Conservation (phyloP, 2,888 invertebrate species). For the Stegophylla sp. region DNA sequence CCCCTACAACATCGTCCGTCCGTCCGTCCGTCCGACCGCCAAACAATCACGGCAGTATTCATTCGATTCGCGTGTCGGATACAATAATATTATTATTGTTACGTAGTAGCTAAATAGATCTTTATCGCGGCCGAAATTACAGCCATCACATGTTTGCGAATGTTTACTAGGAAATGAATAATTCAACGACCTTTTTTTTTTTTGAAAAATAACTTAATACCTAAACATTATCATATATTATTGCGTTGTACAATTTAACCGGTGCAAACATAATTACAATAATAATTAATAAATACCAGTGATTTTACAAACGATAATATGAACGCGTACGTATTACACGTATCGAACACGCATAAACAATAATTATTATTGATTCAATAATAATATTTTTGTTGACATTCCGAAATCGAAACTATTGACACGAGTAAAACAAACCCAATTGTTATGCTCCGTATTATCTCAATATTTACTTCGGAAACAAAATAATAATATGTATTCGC, state of each 20-base stretch:
- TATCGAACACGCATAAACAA: background rate
- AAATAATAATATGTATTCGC: no score
- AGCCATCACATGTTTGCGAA: constrained; percentile 26
- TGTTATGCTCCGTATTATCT: no score
- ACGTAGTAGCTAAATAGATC: constrained; percentile 33
- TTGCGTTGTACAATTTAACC: background rate
- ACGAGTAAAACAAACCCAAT: background rate
- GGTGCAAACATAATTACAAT: background rate
- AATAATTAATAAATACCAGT: background rate
- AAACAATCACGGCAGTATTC: background rate
- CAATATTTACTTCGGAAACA: no score
- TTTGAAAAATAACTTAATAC: constrained; percentile 27
- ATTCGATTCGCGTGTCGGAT: constrained; percentile 24
- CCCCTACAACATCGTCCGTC: no score
- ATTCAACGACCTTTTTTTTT: constrained; percentile 45
- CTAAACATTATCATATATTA: no score
- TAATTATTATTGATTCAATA: background rate
- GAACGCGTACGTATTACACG: background rate
- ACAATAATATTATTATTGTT: background rate
- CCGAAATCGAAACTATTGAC: background rate
- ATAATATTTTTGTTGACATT: background rate
- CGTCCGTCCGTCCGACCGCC: no score
- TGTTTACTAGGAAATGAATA: constrained; percentile 30
- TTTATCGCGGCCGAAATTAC: constrained; percentile 50
- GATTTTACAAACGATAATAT: background rate